Conservation (phyloP, 1,140 invertebrate species). For the Anthonomus grandis region DNA sequence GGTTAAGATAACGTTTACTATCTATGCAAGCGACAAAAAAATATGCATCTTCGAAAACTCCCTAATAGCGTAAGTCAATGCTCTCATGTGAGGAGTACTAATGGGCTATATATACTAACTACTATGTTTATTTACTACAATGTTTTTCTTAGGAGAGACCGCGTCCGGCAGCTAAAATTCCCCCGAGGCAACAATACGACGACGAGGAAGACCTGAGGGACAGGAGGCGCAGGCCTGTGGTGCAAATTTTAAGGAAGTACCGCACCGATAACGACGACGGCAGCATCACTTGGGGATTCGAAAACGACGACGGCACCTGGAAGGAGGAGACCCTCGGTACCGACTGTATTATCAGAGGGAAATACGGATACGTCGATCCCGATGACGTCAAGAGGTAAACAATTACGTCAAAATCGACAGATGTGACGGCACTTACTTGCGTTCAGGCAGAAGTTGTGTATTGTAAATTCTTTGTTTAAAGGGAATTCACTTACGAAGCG, state of each 20-base stretch:
- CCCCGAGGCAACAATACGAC: slow-evolving; percentile 18
- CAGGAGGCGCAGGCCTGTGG: slow-evolving; percentile 52
- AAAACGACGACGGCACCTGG: slow-evolving; percentile 75
- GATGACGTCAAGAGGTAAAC: slow-evolving; percentile 56
- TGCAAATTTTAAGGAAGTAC: slow-evolving; percentile 70
- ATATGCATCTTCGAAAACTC: no score
- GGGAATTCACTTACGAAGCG: slow-evolving; percentile 45
- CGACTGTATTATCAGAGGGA: slow-evolving; percentile 76
- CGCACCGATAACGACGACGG: slow-evolving; percentile 77
- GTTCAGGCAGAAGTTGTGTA: no score
- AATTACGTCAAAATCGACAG: background rate
- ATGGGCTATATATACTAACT: no score
- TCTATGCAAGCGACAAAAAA: no score
- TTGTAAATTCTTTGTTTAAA: slow-evolving; percentile 1
- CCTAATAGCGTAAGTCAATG: no score
- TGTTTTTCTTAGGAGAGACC: no score
- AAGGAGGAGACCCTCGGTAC: slow-evolving; percentile 79
- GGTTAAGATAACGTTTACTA: no score
- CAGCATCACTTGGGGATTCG: slow-evolving; percentile 81
- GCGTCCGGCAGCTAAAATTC: slow-evolving; percentile 8
- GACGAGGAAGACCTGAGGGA: slow-evolving; percentile 30
- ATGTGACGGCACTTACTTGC: background rate
- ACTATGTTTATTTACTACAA: no score
- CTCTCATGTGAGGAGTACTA: no score
- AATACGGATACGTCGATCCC: slow-evolving; percentile 79